Evolutionary conservation across 2,113 vertebrate species (phyloP).

Genomic region (Megaceryle torquata): DNA sequence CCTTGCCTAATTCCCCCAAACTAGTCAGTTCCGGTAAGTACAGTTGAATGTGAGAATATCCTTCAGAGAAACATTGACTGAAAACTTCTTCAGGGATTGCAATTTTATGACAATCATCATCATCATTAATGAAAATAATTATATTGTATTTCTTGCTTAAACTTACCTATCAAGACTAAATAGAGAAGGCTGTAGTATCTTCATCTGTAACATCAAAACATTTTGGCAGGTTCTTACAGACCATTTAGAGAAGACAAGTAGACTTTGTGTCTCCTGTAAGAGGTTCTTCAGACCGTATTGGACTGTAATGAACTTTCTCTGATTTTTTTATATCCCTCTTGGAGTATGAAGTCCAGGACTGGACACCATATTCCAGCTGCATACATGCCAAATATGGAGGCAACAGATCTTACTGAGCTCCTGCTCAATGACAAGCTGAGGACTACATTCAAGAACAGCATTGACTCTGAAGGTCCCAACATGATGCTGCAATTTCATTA

Average conservation of each 20-base stretch:
- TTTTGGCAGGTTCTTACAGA: background rate
- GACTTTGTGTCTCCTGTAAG: background rate
- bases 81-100: background rate
- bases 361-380: background rate
- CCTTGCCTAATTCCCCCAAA: background rate
- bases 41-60: background rate
- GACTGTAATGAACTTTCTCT: background rate
- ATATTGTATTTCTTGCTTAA: background rate
- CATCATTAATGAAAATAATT: background rate
- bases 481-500: background rate
- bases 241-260: background rate
- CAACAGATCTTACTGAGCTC: background rate
- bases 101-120: background rate
- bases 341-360: background rate
- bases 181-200: background rate
- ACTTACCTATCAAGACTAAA: background rate
- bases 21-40: background rate
- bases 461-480: background rate
- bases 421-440: background rate
- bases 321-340: background rate
- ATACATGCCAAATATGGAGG: background rate
- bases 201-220: background rate
- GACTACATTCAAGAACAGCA: background rate
- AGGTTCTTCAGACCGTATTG: background rate
- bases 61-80: background rate